Conservation (phyloP, 2,888 invertebrate genomes). For the Conchocele bisecta region DNA sequence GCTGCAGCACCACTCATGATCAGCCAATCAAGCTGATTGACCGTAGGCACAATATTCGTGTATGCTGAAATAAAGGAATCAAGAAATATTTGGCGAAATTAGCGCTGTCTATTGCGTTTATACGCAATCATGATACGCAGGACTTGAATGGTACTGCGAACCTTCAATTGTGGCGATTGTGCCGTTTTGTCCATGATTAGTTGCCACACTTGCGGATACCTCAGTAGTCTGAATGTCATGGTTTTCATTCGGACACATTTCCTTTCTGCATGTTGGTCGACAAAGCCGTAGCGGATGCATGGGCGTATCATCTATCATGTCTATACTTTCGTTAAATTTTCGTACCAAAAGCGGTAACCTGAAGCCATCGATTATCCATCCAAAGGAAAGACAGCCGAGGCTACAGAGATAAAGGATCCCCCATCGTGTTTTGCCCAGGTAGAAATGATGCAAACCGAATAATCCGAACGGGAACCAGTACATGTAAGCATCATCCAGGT, state of each 20-base stretch:
- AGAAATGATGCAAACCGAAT: constrained; percentile 61
- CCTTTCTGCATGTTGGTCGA: constrained; percentile 39
- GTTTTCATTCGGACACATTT: constrained; percentile 54
- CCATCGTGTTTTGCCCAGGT: constrained; percentile 50
- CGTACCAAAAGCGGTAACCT: constrained; percentile 41
- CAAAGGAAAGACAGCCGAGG: constrained; percentile 51
- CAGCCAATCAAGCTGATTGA: too few species aligned
- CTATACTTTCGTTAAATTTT: constrained; percentile 45
- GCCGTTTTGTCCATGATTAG: constrained; percentile 7
- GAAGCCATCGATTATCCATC: constrained; percentile 57
- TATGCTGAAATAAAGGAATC: too few species aligned
- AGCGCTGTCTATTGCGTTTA: too few species aligned
- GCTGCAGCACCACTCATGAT: too few species aligned
- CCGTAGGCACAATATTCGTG: too few species aligned
- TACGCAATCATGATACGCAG: too few species aligned
- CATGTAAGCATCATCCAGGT: constrained; percentile 59
- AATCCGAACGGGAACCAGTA: constrained; percentile 60
- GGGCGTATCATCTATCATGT: constrained; percentile 34
- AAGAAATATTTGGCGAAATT: too few species aligned
- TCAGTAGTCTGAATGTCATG: not conserved
- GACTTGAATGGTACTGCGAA: too few species aligned
- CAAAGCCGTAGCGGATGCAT: constrained; percentile 49
- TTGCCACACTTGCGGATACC: constrained; percentile 3
- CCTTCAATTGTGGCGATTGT: too few species aligned
- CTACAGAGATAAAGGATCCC: constrained; percentile 58